Evolutionary conservation across 2,888 invertebrate species (phyloP), one percentile per base, ranked within the genome.

Genomic region (Timema cristinae): DNA sequence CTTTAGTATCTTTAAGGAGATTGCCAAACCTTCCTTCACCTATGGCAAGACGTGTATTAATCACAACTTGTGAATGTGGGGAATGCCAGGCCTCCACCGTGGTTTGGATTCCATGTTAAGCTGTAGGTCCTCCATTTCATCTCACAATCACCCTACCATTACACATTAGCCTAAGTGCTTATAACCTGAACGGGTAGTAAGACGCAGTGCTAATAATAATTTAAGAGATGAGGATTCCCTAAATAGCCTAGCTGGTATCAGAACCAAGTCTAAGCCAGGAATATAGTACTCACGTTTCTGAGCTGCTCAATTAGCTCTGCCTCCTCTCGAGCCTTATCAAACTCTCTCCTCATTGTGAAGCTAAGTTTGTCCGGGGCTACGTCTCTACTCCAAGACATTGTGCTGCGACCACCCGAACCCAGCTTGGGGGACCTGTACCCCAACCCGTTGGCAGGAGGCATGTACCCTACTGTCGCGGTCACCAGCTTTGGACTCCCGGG

Each of bases 321-420:
- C 81, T 96, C 95, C 81, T 95, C 95, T 80, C 92, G 91, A 79
- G 94, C 94, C 78, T 93, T 92, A 81, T 96, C 95, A 76, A 95
- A 92, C 82, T 95, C 95, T 76, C 96, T 86, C 79, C 95, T 89
- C 91, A 96, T 94, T 0, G 96, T 96, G 81, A 95, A 95, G 79
- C 92, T 93, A 78, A 94, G 88, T 80, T 93, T 93, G 76, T 92
- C 92, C 0, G 87, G 83, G 59, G 88, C 83, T 75, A 88, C 82
- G 66, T 91, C 91, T 78, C 89, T 89, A 78, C 89, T 91, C 92
- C 92, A 93, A 13, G 74, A 68, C 56, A 75, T 69, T 47, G 66
- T 69, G 9, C 74, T 71, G 50, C 69, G 71, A n/a, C 16, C 48
- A 32, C 4, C 4, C 49, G 73, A 67, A 16, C 74, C 73, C 13